phyloP scores from a whole-genome alignment of 2,113 vertebrate genomes.

The Nycticebus coucang region DNA sequence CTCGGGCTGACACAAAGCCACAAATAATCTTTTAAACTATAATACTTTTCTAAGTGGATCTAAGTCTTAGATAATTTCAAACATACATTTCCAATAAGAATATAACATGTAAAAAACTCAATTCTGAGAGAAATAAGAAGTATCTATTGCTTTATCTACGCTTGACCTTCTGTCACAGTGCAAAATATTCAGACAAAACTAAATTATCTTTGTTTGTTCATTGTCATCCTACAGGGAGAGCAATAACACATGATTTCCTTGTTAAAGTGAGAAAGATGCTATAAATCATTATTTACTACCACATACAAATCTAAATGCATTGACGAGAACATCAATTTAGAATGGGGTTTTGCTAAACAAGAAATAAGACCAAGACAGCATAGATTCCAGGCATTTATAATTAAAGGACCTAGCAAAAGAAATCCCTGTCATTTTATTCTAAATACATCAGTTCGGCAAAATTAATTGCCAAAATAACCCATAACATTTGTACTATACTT shows the following conservation, averaged over 20 bases:
- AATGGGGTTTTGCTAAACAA: conserved; percentile 8
- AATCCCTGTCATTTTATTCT: neutral
- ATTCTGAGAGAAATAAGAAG: neutral
- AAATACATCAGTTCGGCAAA: neutral
- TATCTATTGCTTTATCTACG: neutral
- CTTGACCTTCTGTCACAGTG: conserved; percentile 17
- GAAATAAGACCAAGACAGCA: neutral
- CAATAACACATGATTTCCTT: conserved; percentile 18
- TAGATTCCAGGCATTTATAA: conserved; percentile 1
- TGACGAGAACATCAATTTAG: conserved; percentile 19
- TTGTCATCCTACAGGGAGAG: conserved; percentile 20
- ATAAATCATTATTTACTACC: neutral
- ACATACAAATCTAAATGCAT: neutral
- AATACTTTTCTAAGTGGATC: neutral
- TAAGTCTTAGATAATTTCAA: conserved; percentile 22
- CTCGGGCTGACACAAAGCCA: neutral
- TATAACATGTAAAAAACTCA: conserved; percentile 39
- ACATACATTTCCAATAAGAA: neutral
- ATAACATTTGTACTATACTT: neutral
- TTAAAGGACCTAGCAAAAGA: neutral
- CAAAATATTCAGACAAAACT: conserved; percentile 32
- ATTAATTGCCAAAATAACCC: neutral
- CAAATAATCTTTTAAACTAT: neutral
- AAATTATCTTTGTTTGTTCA: conserved; percentile 37
- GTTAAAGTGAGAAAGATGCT: neutral